Conservation (phyloP, 2,888 invertebrate species). For the Neelides folsomi region DNA sequence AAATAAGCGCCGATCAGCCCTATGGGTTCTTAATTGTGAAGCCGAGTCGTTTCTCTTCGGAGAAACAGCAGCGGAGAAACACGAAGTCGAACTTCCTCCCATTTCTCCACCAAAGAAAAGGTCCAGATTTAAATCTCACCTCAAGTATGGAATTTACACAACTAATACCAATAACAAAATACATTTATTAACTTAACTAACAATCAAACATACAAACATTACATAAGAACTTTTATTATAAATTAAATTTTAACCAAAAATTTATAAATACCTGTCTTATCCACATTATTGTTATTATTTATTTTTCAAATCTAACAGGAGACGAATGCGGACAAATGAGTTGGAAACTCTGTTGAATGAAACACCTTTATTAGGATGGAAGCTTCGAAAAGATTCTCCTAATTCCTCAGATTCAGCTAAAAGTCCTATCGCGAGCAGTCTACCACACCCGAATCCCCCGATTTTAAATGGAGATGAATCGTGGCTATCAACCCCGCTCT, state of each 20-base stretch:
- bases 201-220: no score
- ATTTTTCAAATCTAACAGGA: constrained; percentile 7
- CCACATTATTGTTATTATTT: no score
- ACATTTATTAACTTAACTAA: no score
- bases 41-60: constrained; percentile 75
- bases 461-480: neutral
- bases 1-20: constrained; percentile 39
- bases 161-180: no score
- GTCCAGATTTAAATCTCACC: constrained; percentile 6
- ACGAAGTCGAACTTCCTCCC: constrained; percentile 31
- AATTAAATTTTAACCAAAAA: no score
- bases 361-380: constrained; percentile 27
- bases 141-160: no score
- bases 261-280: no score
- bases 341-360: constrained; percentile 25
- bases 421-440: neutral
- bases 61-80: constrained; percentile 40
- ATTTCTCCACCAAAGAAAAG: constrained; percentile 26
- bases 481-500: neutral
- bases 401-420: constrained; percentile 6
- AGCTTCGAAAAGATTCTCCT: constrained; percentile 19
- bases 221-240: no score
- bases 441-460: neutral
- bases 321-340: constrained; percentile 27
- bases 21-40: constrained; percentile 64